Evolutionary conservation across 2,888 invertebrate genomes (phyloP), one percentile per base, ranked within the genome.

Genomic region (Heliconius cydno): DNA sequence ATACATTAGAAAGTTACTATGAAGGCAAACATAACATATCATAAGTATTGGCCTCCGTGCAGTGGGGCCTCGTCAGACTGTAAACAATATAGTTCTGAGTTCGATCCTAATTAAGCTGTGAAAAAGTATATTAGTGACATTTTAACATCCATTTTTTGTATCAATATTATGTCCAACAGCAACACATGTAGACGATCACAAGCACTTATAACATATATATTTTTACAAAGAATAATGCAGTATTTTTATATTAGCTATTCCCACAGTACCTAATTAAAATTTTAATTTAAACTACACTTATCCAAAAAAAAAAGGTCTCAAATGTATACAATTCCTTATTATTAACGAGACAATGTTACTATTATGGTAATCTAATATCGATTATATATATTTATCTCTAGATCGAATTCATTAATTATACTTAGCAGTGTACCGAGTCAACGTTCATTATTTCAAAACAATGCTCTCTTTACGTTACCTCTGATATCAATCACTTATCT

Each of bases 371-470:
- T 80, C 77, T 80, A 77, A 80, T 82, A 84, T 85, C 85, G 82
- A 80, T 84, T 84, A 84, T 82, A 81, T 80, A 81, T 80, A 82
- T 75, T 83, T 83, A 83, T 90, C 88, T 88, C 82, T 81, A 83
- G 84, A 85, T 85, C 84, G 81, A 81, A 83, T 85, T 88, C 90
- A 91, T 92, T 92, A 90, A 92, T 92, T 91, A 92, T 91, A 89
- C 90, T 89, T 88, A 78, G 73, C 65, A 67, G 52, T 66, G 66
- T 78, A 78, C 57, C 88, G 89, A 88, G 87, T 91, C 90, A 91
- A 89, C 90, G 91, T 90, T 92, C 90, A 90, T 92, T 92, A 92
- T 90, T 90, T 87, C 84, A 87, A 88, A 90, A 91, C 90, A 91
- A 91, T 91, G 91, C 89, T 89, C 87, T 87, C 87, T 88, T 90